phyloP scores from a whole-genome alignment of 2,113 vertebrate genomes.

The Strigops habroptila region DNA sequence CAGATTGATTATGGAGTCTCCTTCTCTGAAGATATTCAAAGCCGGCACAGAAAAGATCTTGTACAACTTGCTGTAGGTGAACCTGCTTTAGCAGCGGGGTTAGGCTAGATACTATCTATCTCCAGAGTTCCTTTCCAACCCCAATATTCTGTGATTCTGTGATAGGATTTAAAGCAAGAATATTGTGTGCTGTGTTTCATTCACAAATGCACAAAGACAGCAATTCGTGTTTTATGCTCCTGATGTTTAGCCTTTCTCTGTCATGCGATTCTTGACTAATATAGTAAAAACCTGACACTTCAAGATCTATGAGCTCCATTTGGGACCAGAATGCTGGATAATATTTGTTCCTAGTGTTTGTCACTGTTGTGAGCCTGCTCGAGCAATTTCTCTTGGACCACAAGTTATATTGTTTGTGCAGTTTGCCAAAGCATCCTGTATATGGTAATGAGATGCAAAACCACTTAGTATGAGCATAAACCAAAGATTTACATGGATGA shows the following conservation, averaged over 20 bases:
- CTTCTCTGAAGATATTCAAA: neutral
- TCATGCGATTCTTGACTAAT: conserved; percentile 39
- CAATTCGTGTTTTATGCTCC: conserved; percentile 54
- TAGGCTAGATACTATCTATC: neutral
- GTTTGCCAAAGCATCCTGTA: neutral
- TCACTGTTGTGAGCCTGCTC: neutral
- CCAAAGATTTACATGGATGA: neutral
- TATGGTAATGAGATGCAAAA: neutral
- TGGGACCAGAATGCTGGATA: conserved; percentile 13
- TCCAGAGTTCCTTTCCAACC: neutral
- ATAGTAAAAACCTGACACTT: conserved; percentile 29
- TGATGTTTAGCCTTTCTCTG: conserved; percentile 28
- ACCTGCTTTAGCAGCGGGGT: neutral
- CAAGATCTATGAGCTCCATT: neutral
- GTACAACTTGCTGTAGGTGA: neutral
- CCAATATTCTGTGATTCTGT: neutral
- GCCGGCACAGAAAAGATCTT: neutral
- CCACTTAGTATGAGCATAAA: neutral
- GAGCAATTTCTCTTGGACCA: conserved; percentile 8
- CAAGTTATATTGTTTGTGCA: conserved; percentile 13
- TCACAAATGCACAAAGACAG: conserved; percentile 45
- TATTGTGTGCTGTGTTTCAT: neutral
- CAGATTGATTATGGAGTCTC: neutral
- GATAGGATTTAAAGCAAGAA: neutral
- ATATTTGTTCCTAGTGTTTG: conserved; percentile 30